A percentile compares a stretch with the other conserved stretches of the same genome.
Conservation (phyloP, 2,888 invertebrate species). For the Coleophora deauratella region DNA sequence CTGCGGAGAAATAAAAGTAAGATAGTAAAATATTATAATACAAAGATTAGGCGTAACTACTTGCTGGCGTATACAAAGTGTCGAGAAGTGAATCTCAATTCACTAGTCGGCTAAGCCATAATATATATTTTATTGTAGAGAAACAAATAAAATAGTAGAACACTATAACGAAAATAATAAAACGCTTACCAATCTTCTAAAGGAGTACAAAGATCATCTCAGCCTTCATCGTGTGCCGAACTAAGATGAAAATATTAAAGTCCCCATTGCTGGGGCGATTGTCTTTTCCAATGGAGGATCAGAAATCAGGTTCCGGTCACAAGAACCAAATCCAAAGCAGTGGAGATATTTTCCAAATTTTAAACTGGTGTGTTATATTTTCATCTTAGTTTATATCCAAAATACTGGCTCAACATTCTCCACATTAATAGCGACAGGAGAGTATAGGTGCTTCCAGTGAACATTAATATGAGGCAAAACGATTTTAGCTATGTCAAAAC, state of each 20-base stretch:
- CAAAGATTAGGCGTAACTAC: conserved; percentile 36
- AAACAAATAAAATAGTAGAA: conserved; percentile 11
- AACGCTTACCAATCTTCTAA: conserved; percentile 1
- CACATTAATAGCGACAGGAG: conserved; percentile 67
- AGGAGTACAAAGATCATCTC: not conserved
- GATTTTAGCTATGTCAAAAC: conserved; percentile 20
- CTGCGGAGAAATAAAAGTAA: conserved; percentile 71
- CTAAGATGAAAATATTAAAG: conserved; percentile 28
- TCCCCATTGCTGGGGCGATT: not conserved
- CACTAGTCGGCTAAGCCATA: conserved; percentile 55
- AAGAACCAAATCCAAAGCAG: not conserved
- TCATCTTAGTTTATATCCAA: conserved; percentile 27
- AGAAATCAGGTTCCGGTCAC: too few species aligned
- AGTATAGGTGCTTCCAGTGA: conserved; percentile 64
- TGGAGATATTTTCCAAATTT: conserved; percentile 1
- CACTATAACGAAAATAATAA: conserved; percentile 17
- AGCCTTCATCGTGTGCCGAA: conserved; percentile 23
- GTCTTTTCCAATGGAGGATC: too few species aligned
- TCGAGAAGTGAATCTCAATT: conserved; percentile 44
- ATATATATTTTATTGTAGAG: conserved; percentile 37
- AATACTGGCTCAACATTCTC: conserved; percentile 46
- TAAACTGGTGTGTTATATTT: conserved; percentile 20
- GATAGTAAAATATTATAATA: conserved; percentile 55
- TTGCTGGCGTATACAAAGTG: conserved; percentile 43
- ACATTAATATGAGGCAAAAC: conserved; percentile 45